Evolutionary conservation across 2,888 invertebrate genomes (phyloP).

Genomic region (Piscicola geometra): DNA sequence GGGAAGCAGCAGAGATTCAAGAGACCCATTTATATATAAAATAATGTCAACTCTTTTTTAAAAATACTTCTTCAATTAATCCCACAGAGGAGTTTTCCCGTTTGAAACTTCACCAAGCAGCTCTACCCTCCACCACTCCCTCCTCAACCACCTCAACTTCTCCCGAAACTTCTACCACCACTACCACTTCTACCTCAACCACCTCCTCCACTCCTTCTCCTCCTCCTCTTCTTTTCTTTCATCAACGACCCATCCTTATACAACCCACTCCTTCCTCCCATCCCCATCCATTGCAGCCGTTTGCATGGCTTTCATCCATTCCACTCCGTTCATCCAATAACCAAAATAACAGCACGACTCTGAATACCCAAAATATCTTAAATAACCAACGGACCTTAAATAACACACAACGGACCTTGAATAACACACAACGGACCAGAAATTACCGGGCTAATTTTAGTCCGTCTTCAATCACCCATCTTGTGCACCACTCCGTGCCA

Average conservation of each 20-base stretch:
- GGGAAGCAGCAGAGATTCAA: no score
- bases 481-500: neutral
- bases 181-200: neutral
- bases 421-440: no score
- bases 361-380: neutral
- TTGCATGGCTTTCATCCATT: neutral
- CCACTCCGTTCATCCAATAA: neutral
- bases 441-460: neutral
- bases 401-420: no score
- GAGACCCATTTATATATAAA: no score
- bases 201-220: neutral
- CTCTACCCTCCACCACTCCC: neutral
- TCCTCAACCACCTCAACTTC: neutral
- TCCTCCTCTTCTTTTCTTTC: constrained; percentile 13
- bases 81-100: constrained; percentile 6
- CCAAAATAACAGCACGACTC: neutral
- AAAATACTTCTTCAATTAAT: neutral
- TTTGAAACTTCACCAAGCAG: neutral
- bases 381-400: no score
- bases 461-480: neutral
- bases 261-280: neutral
- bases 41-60: no score
- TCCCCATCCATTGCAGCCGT: neutral
- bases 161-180: neutral
- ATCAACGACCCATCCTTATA: constrained; percentile 2